Base-by-base conservation (phyloP, 2,888 invertebrate genomes). In the Tetramorium bicarinatum region DNA sequence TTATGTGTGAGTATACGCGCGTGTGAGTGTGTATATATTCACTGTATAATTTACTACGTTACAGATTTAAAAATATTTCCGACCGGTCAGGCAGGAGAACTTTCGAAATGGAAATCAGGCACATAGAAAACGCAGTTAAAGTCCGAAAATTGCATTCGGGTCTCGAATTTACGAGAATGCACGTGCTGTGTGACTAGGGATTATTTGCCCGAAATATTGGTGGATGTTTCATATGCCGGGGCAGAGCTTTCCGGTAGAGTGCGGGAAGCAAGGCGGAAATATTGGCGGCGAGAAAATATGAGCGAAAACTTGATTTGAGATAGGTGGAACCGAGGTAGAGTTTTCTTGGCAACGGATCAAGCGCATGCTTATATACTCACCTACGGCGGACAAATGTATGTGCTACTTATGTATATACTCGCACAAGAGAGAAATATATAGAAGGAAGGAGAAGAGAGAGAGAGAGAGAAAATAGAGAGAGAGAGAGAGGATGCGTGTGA, bases 331-430 rank as follows among this genome's bases (percentile, higher is more conserved):
- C 80, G 84, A 83, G 49, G 44, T 71, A 34, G 59, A 72, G 74
- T 87, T 87, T 87, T 79, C 82, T 90, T 92, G 92, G 92, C 92
- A 90, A 84, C 80, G 84, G 87, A 91, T 92, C 92, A 92, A 91
- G 85, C 83, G 71, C 61, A 71, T 66, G 56, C 77, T 52, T 71
- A 71, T 82, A 74, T 75, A 82, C 54, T 18, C 13, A n/a, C 34
- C 21, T 69, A 74, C 34, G 56, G 56, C 44, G 41, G 59, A 72
- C 41, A 69, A 72, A 62, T 75, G 21, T 80, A 80, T 77, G 15
- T 83, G 71, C 44, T 47, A 47, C 25, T 79, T 81, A 64, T 66
- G 54, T 62, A 54, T 11, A 41, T 59, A 49, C 56, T 66, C 38
- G 7, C n/a, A 56, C 34, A 21, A 21, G 18, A 25, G 56, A 54